Evolutionary conservation across 1,140 invertebrate genomes (phyloP).

Genomic region (Drosophila lacertosa): DNA sequence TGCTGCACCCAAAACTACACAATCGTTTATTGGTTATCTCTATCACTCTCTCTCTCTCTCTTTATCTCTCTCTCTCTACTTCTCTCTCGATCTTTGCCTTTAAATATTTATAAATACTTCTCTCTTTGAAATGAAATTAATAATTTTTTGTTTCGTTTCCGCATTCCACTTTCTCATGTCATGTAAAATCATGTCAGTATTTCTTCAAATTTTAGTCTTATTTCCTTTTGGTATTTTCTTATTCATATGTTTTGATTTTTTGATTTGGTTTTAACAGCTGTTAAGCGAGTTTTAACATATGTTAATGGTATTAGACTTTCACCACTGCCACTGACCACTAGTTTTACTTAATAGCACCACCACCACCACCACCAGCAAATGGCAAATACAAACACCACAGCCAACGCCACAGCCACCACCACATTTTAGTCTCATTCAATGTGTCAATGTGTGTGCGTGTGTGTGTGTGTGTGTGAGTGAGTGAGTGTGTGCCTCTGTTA

Average conservation of each 20-base stretch:
- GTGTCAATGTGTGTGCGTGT: not conserved
- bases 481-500: constrained; percentile 8
- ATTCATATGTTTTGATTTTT: constrained; percentile 25
- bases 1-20: constrained; percentile 55
- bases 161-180: constrained; percentile 10
- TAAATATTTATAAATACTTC: not conserved
- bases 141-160: constrained; percentile 13
- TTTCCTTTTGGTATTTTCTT: constrained; percentile 19
- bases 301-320: constrained; percentile 21
- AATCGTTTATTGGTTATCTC: constrained; percentile 33
- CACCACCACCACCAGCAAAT: constrained; percentile 7
- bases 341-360: constrained; percentile 1
- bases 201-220: not conserved
- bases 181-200: not conserved
- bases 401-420: constrained; percentile 6
- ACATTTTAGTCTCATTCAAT: constrained; percentile 15
- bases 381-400: not conserved
- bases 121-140: constrained; percentile 16
- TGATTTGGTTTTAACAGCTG: constrained; percentile 23
- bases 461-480: constrained; percentile 6
- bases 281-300: constrained; percentile 20
- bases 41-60: constrained; percentile 1
- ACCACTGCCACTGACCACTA: constrained; percentile 32
- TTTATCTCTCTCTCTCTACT: not conserved
- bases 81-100: too few relatives aligned